Base-by-base conservation (phyloP, 2,113 vertebrate genomes). In the Brachyistius frenatus region DNA sequence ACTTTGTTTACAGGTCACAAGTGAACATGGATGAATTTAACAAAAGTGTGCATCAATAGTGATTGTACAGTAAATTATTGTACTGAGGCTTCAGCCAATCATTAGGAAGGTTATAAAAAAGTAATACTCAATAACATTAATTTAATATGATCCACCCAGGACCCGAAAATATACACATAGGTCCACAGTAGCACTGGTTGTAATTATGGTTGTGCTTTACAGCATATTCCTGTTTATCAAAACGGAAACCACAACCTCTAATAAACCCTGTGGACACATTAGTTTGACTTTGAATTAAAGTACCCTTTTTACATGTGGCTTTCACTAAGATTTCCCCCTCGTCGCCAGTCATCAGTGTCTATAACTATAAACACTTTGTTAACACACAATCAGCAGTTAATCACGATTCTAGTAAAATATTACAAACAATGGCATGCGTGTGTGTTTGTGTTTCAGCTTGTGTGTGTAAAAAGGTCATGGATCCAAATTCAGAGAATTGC, bases 171-270 rank as follows among this genome's bases (percentile, higher is more conserved):
- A 11, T 32, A 50, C 7, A 58, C 14, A 23, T 23, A 57, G 10
- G 52, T 55, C 70, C 11, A 74, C 39, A 33, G 58, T 68, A 76
- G 83, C 58, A 33, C 70, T 85, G 58, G 44, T 57, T 78, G 41
- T 81, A 44, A 76, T 73, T 63, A 69, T 65, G 55, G 35, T 33
- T 37, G 16, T n/a, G 39, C 4, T 67, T 50, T 49, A 53, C 31
- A 35, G n/a, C 15, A 35, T 57, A 15, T 4, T 65, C 31, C 23
- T 62, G 3, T 76, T 83, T 66, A 71, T 76, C 5, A 16, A 31
- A 66, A 78, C 33, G 49, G 11, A 80, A 87, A 76, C 64, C 60
- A 67, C 41, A 79, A 67, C 41, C 16, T 41, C 16, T 54, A 37
- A 16, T 64, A 70, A 78, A 77, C 31, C 1, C 2, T 54, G 60